Base-by-base conservation (phyloP, 2,888 invertebrate species). In the Aphodius sticticus region DNA sequence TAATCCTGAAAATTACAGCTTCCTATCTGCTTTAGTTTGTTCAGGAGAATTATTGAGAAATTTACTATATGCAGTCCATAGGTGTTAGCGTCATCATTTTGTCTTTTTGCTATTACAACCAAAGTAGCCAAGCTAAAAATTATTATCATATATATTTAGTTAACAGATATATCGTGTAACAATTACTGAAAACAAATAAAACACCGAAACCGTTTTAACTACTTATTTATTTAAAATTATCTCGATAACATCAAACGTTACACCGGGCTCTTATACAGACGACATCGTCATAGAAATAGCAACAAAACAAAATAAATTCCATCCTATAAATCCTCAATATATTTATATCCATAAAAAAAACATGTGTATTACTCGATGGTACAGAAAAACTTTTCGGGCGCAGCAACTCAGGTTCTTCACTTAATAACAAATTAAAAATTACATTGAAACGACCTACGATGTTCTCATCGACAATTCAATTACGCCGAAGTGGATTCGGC, bases 401-500 rank as follows among this genome's bases (percentile, higher is more conserved):
- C 53, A 53, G 53, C 53, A 53, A 53, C 12, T 53, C 26, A 26
- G 26, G 26, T 53, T 53, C 53, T 12, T 7, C 7, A 9, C 53
- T 53, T 53, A 53, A 53, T 53, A 53, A 53, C 53, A 53, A 53
- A 53, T 53, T 53, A 53, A 53, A 53, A 53, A 53, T 26, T 26
- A 26, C 26, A 26, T 53, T 9, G 53, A 53, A 53, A 53, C 53
- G 12, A 53, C 12, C 53, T 53, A 53, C 53, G 53, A 53, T 53
- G 53, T 53, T 53, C 53, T 53, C 53, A 12, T 53, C 12, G 4
- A 53, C 12, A 9, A 53, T 53, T 53, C 7, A 53, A 53, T 53
- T 53, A 53, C 53, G 53, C 53, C 75, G 76, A 26, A 35, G 76
- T 75, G 69, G 74, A 74, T 7, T 93, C 92, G 80, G 93, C 93